These are phyloP conservation scores for Podarcis muralis DNA, from an alignment of 2,113 vertebrate species.

Conservation along the genomic window DNA sequence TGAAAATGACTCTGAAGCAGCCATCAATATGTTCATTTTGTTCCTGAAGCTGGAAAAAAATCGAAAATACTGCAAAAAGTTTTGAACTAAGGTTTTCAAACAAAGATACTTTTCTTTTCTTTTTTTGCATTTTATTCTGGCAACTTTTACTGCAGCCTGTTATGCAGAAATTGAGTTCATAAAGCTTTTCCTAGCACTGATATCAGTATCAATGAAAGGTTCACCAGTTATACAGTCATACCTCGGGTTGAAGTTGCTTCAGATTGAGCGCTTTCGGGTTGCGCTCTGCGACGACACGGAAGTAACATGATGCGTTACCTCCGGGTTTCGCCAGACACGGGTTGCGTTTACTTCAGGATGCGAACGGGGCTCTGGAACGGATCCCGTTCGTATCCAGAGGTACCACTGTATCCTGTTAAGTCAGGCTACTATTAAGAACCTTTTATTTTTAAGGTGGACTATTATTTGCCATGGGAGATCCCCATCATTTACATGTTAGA, in stretches of 20 bases:
- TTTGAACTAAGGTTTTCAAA: not conserved
- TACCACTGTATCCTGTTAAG: not conserved
- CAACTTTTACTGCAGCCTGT: not conserved
- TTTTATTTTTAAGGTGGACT: not conserved
- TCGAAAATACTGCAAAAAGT: not conserved
- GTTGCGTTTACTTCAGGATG: too few relatives aligned
- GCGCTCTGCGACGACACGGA: too few relatives aligned
- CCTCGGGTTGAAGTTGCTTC: not conserved
- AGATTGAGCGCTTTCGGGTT: too few relatives aligned
- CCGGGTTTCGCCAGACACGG: too few relatives aligned
- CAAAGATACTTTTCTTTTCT: not conserved
- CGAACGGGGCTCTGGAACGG: too few relatives aligned
- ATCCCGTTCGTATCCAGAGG: not conserved
- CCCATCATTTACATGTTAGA: not conserved
- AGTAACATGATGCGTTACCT: fast-evolving
- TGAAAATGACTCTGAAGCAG: not conserved
- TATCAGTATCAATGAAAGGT: not conserved
- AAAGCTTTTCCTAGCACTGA: not conserved
- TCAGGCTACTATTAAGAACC: not conserved
- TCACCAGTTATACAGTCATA: not conserved
- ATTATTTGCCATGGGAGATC: not conserved
- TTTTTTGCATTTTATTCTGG: not conserved
- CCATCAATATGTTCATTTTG: not conserved
- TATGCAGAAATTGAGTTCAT: not conserved
- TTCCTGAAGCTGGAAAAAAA: not conserved